Evolutionary conservation across 2,113 vertebrate species (phyloP).

Genomic region (Herpailurus yagouaroundi): DNA sequence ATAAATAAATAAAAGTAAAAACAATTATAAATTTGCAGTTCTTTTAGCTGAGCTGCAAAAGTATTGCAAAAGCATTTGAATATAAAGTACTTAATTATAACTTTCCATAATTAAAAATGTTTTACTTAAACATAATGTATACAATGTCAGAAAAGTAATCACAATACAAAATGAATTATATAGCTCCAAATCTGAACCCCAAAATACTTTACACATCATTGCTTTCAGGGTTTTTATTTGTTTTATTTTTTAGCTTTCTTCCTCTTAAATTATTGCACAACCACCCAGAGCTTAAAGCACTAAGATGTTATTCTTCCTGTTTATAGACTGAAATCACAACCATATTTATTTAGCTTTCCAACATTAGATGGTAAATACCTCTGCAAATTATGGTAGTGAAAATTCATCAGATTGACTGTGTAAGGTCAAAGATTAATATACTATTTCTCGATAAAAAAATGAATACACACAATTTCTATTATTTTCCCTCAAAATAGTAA

Average conservation of each 20-base stretch:
- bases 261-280: neutral
- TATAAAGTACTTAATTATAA: neutral
- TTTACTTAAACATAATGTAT: neutral
- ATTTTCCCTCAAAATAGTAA: neutral
- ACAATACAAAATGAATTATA: neutral
- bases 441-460: neutral
- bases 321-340: neutral
- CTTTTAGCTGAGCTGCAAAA: neutral
- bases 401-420: neutral
- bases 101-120: neutral
- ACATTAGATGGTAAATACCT: neutral
- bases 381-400: neutral
- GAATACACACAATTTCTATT: neutral
- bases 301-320: neutral
- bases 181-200: neutral
- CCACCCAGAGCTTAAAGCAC: neutral
- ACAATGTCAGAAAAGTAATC: neutral
- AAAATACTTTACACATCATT: neutral
- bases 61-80: neutral
- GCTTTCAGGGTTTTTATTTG: neutral
- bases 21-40: neutral
- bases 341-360: neutral
- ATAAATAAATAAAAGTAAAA: no score
- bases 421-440: neutral
- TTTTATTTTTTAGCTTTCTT: neutral